A percentile compares a stretch with the other conserved stretches of the same genome.
Evolutionary conservation across 2,113 vertebrate genomes (phyloP).

Genomic region (Ovis aries): ARS-UI_Ramb_v3.0 NC_056058.1:52893501-52894000

Average conservation of each 20-base stretch:
- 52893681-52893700: background rate
- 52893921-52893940: background rate
- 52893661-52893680: background rate
- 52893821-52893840: background rate
- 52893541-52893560: background rate
- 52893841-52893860: background rate
- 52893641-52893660: background rate
- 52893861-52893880: background rate
- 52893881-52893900: background rate
- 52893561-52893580: background rate
- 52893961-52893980: background rate
- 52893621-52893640: background rate
- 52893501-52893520: background rate
- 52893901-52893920: background rate
- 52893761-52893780: background rate
- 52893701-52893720: background rate
- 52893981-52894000: background rate
- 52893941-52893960: background rate
- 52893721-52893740: slow-evolving; percentile 1
- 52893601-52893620: background rate
- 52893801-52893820: background rate
- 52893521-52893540: background rate
- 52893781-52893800: background rate
- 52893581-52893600: background rate
- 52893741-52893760: background rate